phyloP scores from a whole-genome alignment of 1,140 invertebrate genomes.

The Heliconius eleuchia region DNA sequence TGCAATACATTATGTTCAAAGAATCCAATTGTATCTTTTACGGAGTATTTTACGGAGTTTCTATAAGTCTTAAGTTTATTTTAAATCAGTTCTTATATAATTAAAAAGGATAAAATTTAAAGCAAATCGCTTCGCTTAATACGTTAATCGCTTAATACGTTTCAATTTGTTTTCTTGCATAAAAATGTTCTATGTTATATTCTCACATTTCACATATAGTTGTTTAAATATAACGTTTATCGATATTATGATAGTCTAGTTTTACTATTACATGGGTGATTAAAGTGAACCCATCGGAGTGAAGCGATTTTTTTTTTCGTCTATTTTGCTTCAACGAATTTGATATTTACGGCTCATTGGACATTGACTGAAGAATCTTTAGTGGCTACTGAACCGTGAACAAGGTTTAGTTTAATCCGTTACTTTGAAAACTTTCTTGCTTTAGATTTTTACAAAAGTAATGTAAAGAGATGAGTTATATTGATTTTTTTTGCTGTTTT shows the following conservation, averaged over 20 bases:
- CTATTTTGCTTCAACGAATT: slow-evolving; percentile 25
- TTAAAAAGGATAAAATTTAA: not conserved
- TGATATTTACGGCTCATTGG: slow-evolving; percentile 29
- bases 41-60: too few species aligned
- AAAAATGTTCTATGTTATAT: not conserved
- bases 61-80: too few species aligned
- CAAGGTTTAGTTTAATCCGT: slow-evolving; percentile 22
- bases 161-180: not conserved
- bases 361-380: slow-evolving; percentile 28
- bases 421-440: slow-evolving; percentile 19
- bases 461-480: not conserved
- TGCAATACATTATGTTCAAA: not conserved
- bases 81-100: not conserved
- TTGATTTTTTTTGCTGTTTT: not conserved
- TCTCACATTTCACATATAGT: not conserved
- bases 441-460: not conserved
- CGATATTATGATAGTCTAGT: not conserved
- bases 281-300: not conserved
- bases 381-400: slow-evolving; percentile 26
- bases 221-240: not conserved
- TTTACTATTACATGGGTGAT: not conserved
- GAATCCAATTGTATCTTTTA: too few species aligned
- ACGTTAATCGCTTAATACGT: not conserved
- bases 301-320: not conserved
- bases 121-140: not conserved